A percentile compares a stretch with the other conserved stretches of the same genome.
Evolutionary conservation across 2,888 invertebrate genomes (phyloP).

Genomic region (Ephialtes manifestator): DNA sequence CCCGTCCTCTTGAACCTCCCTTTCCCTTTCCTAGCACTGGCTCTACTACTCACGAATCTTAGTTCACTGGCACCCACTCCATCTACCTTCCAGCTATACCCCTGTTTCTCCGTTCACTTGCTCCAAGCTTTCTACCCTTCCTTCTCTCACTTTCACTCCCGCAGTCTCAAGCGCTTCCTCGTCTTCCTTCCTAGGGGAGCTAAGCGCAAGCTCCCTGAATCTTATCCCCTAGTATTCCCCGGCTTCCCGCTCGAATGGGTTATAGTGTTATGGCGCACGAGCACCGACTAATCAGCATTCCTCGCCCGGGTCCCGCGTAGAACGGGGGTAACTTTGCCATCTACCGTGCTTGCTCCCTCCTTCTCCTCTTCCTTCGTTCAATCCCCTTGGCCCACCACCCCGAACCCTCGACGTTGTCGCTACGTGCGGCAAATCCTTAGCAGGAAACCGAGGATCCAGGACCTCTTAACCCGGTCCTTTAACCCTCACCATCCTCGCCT

Average conservation of each 20-base stretch:
- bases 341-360: constrained; percentile 57
- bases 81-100: constrained; percentile 63
- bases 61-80: constrained; percentile 71
- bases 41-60: constrained; percentile 69
- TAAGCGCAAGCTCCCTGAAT: constrained; percentile 73
- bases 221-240: constrained; percentile 80
- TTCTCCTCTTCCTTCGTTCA: constrained; percentile 46
- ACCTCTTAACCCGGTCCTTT: constrained; percentile 77
- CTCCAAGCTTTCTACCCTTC: constrained; percentile 30
- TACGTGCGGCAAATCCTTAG: constrained; percentile 85
- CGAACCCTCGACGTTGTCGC: constrained; percentile 81
- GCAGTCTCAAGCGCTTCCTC: constrained; percentile 16
- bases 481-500: constrained; percentile 60
- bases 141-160: constrained; percentile 54
- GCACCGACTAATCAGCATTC: constrained; percentile 86
- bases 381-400: constrained; percentile 46
- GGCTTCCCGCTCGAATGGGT: constrained; percentile 81
- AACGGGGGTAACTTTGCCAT: constrained; percentile 65
- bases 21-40: constrained; percentile 57
- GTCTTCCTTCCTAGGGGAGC: constrained; percentile 50
- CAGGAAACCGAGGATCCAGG: constrained; percentile 80
- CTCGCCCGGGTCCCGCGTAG: constrained; percentile 73
- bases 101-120: constrained; percentile 69
- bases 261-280: constrained; percentile 85
- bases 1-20: constrained; percentile 65